Percentiles rank a stretch among this genome's conserved stretches.
These are phyloP conservation scores for Trichopria drosophilae DNA, from an alignment of 2,888 invertebrate species.

Conservation along the genomic window DNA sequence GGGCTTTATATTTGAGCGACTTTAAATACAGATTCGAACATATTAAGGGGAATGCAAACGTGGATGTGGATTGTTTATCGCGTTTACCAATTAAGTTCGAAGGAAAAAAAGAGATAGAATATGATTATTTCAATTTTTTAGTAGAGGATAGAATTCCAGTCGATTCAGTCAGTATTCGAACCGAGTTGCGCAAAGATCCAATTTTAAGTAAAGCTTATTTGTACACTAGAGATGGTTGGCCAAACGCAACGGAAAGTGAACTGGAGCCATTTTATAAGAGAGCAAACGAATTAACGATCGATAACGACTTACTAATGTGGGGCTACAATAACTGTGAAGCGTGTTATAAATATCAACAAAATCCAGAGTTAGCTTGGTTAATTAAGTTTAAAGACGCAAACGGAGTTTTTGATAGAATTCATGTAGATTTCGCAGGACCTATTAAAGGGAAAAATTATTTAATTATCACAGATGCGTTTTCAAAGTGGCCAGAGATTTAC, in stretches of 20 bases:
- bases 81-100: slow-evolving; percentile 9
- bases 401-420: slow-evolving; percentile 23
- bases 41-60: slow-evolving; percentile 23
- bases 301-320: slow-evolving; percentile 32
- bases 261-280: slow-evolving; percentile 5
- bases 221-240: neutral
- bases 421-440: slow-evolving; percentile 33
- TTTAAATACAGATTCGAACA: slow-evolving; percentile 36
- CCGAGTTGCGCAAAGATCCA: neutral
- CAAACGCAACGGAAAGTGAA: neutral
- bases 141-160: slow-evolving; percentile 18
- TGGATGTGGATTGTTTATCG: slow-evolving; percentile 27
- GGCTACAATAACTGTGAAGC: slow-evolving; percentile 31
- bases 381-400: slow-evolving; percentile 27
- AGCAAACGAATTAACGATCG: slow-evolving; percentile 17
- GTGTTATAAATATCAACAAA: slow-evolving; percentile 23
- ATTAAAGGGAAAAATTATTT: slow-evolving; percentile 28
- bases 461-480: slow-evolving; percentile 30
- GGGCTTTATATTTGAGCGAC: slow-evolving; percentile 37
- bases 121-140: slow-evolving; percentile 25
- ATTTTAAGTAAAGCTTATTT: slow-evolving; percentile 4
- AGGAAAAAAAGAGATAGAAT: neutral
- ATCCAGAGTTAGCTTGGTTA: slow-evolving; percentile 24
- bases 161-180: slow-evolving; percentile 9
- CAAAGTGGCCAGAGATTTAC: slow-evolving; percentile 34